Evolutionary conservation across 2,797 vertebrate genomes (phyloP).

Genomic region (Pelodytes ibericus): DNA sequence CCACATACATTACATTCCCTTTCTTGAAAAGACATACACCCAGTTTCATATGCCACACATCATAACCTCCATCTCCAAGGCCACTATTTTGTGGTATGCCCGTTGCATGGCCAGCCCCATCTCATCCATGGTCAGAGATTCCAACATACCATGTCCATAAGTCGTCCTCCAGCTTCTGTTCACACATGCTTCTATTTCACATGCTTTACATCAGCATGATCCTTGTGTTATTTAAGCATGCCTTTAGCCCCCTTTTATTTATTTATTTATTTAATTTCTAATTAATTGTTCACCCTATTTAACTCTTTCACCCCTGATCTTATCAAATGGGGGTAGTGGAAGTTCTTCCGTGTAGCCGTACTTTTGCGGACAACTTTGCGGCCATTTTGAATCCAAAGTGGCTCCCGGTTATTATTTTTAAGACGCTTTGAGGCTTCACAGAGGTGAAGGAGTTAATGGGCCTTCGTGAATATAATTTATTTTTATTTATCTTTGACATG

Average conservation of each 20-base stretch:
- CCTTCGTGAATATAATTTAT: slow-evolving; percentile 67
- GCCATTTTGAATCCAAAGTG: not conserved
- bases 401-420: not conserved
- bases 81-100: slow-evolving; percentile 64
- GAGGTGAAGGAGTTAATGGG: slow-evolving; percentile 50
- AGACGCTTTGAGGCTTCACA: not conserved
- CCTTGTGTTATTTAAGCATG: slow-evolving; percentile 50
- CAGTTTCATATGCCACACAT: slow-evolving; percentile 63
- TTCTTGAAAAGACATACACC: slow-evolving; percentile 63
- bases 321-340: not conserved
- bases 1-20: slow-evolving; percentile 64
- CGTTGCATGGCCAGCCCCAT: slow-evolving; percentile 50
- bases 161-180: slow-evolving; percentile 63
- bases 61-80: slow-evolving; percentile 65
- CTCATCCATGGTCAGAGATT: slow-evolving; percentile 48
- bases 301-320: slow-evolving; percentile 45
- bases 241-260: slow-evolving; percentile 14
- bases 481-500: slow-evolving; percentile 60
- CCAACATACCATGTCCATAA: slow-evolving; percentile 54
- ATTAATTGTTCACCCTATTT: slow-evolving; percentile 65
- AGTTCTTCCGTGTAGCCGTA: not conserved
- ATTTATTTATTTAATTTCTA: slow-evolving; percentile 59
- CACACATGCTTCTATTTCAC: slow-evolving; percentile 63
- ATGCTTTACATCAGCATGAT: slow-evolving; percentile 66
- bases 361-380: not conserved